Percentiles rank a stretch among this genome's conserved stretches.
These are phyloP conservation scores for Tribolium castaneum DNA, from an alignment of 1,140 invertebrate species.

Conservation along the genomic window DNA sequence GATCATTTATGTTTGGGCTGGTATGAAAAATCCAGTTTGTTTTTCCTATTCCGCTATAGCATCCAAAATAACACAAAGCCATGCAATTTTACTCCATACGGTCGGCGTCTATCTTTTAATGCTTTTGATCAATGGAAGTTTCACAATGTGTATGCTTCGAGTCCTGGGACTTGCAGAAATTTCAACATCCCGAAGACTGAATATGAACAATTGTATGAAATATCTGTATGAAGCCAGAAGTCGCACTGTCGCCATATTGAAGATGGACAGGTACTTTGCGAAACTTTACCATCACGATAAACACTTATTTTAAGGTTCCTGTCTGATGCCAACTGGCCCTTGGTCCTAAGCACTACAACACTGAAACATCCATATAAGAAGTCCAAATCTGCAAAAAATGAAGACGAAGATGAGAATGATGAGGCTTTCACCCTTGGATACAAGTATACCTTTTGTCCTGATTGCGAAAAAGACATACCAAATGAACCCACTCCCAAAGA, in stretches of 20 bases:
- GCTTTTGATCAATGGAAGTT: conserved; percentile 63
- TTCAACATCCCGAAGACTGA: conserved; percentile 64
- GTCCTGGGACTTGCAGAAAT: conserved; percentile 63
- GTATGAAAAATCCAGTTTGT: background rate
- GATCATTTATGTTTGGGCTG: conserved; percentile 12
- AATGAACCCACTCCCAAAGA: conserved; percentile 66
- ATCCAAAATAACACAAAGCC: background rate
- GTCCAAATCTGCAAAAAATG: conserved; percentile 52
- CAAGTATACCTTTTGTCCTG: conserved; percentile 64
- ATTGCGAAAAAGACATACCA: conserved; percentile 65
- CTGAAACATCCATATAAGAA: conserved; percentile 66
- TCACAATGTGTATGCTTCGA: conserved; percentile 61
- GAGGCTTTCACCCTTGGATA: conserved; percentile 65
- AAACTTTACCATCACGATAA: background rate
- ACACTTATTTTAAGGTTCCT: conserved; percentile 18
- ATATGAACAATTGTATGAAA: conserved; percentile 66
- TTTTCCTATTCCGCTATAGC: background rate
- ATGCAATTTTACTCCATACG: background rate
- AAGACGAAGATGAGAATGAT: conserved; percentile 60
- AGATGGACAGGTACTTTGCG: conserved; percentile 63
- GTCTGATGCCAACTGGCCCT: conserved; percentile 39
- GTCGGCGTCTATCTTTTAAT: conserved; percentile 52
- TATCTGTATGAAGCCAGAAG: conserved; percentile 63
- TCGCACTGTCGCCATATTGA: conserved; percentile 64
- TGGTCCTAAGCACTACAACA: conserved; percentile 59